These are phyloP conservation scores for Corapipo altera DNA, from an alignment of 2,113 vertebrate species.

Conservation along the genomic window DNA sequence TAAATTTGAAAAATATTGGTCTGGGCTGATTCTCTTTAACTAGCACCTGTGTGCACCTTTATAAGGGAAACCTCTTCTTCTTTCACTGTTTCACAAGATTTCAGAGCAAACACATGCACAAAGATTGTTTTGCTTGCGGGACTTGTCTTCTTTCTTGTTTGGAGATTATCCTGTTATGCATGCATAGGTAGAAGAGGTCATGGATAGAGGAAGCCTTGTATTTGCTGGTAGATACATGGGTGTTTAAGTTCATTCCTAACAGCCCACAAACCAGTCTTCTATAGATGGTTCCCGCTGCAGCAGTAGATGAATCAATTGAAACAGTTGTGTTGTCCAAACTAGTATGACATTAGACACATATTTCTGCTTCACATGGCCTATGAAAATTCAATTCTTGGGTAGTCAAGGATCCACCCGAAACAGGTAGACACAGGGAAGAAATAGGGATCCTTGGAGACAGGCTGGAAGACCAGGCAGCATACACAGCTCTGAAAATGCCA, in stretches of 20 bases:
- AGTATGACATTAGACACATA: background rate
- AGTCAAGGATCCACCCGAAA: background rate
- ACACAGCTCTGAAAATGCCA: background rate
- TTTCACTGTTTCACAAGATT: background rate
- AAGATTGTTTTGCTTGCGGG: background rate
- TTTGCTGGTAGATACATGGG: background rate
- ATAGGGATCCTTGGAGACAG: background rate
- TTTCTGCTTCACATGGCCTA: background rate
- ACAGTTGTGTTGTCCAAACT: background rate
- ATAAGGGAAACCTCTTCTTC: background rate
- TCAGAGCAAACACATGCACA: background rate
- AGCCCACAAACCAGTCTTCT: background rate
- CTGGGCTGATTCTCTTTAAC: background rate
- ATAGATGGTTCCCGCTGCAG: background rate
- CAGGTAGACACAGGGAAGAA: background rate
- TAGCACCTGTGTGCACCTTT: background rate
- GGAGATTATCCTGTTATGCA: background rate
- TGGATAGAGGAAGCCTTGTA: background rate
- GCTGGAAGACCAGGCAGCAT: background rate
- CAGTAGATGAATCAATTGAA: background rate
- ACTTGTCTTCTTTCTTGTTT: background rate
- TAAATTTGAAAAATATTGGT: background rate
- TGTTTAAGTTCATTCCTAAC: background rate
- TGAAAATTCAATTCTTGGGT: background rate
- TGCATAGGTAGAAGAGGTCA: background rate